phyloP scores from a whole-genome alignment of 2,797 vertebrate species.

The Ataeniobius toweri region DNA sequence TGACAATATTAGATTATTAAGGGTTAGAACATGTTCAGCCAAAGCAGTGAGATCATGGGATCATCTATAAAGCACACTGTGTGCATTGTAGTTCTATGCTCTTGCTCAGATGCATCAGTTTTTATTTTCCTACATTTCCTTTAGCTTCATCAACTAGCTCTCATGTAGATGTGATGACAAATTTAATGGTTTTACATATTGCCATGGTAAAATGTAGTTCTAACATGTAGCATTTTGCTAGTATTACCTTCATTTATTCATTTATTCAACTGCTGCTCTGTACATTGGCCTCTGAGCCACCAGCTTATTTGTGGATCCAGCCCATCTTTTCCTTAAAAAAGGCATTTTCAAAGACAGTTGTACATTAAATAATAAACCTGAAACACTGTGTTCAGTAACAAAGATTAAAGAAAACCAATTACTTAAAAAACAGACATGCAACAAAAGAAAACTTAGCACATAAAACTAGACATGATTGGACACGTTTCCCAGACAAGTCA shows the following conservation, averaged over 20 bases:
- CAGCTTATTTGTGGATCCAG: not conserved
- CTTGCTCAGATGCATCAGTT: not conserved
- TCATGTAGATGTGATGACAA: not conserved
- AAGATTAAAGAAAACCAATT: not conserved
- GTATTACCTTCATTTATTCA: not conserved
- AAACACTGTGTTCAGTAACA: not conserved
- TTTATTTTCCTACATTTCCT: not conserved
- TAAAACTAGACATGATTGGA: not conserved
- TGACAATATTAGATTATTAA: not conserved
- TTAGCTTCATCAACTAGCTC: not conserved
- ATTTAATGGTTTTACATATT: not conserved
- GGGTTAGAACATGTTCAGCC: not conserved
- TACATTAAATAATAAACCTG: not conserved
- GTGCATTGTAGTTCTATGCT: not conserved
- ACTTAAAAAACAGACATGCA: not conserved
- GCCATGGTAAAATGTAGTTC: not conserved
- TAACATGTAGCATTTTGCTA: not conserved
- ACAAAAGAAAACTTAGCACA: not conserved
- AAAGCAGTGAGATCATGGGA: not conserved
- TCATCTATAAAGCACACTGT: not conserved
- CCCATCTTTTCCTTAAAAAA: not conserved
- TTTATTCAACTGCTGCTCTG: not conserved
- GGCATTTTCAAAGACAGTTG: not conserved
- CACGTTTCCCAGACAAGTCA: not conserved
- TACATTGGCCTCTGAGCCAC: not conserved